Evolutionary conservation across 2,113 vertebrate genomes (phyloP).

Genomic region (Apeltes quadracus): DNA sequence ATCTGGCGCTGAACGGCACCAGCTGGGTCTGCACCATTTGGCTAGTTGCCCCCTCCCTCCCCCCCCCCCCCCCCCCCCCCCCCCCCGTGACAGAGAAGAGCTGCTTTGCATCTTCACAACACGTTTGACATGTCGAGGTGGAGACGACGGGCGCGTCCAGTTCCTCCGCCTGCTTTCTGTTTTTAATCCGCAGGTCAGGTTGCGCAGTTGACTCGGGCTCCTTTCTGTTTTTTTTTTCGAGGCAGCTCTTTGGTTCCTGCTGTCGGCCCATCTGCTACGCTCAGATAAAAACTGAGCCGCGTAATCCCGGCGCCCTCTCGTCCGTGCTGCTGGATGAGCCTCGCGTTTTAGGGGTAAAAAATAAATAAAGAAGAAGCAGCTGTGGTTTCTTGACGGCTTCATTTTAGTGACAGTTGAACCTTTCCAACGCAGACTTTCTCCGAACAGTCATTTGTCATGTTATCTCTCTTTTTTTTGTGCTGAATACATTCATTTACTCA

Average conservation of each 20-base stretch:
- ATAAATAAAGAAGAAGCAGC: no score
- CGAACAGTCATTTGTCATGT: slow-evolving; percentile 5
- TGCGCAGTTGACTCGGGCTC: not conserved
- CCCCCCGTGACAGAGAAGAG: slow-evolving; percentile 13
- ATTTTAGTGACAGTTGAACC: slow-evolving; percentile 1
- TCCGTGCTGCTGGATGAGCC: not conserved
- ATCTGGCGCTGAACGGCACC: not conserved
- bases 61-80: no score
- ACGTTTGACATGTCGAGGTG: slow-evolving; percentile 2
- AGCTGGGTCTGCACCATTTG: slow-evolving; percentile 12
- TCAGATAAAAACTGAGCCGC: not conserved
- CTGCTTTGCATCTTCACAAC: slow-evolving; percentile 32
- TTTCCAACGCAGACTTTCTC: not conserved
- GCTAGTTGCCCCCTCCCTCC: slow-evolving; percentile 3
- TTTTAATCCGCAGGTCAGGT: slow-evolving; percentile 5
- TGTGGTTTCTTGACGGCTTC: not conserved
- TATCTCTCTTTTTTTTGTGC: not conserved
- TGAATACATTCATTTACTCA: slow-evolving; percentile 9
- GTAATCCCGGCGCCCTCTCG: not conserved
- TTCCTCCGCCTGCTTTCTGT: slow-evolving; percentile 2
- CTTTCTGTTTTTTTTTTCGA: not conserved
- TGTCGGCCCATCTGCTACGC: not conserved
- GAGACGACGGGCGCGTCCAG: not conserved
- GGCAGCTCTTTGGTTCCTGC: slow-evolving; percentile 3
- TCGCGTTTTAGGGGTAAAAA: not conserved